Conservation (phyloP, 1,140 invertebrate genomes). For the Philopotamus ludificatus region DNA sequence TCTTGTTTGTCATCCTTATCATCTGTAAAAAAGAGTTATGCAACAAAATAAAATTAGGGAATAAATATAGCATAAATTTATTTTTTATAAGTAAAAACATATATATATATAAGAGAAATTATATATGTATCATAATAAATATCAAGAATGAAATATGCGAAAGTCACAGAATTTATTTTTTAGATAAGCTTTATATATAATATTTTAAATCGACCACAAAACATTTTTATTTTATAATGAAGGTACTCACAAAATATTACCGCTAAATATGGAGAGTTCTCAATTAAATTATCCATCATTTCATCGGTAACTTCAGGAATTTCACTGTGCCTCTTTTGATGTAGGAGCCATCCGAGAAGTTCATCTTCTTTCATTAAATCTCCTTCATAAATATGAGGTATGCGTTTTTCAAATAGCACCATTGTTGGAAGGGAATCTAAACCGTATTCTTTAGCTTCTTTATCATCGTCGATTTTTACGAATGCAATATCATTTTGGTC, state of each 20-base stretch:
- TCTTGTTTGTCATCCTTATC: constrained; percentile 89
- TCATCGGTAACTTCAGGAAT: constrained; percentile 91
- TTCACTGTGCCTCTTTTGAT: constrained; percentile 86
- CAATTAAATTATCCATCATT: constrained; percentile 91
- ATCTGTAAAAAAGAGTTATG: constrained; percentile 69
- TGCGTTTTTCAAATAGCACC: constrained; percentile 84
- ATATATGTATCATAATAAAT: constrained; percentile 25
- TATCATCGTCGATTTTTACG: constrained; percentile 87
- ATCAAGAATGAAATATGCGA: not conserved
- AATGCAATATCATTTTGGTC: constrained; percentile 90
- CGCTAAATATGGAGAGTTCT: constrained; percentile 73
- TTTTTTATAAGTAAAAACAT: not conserved
- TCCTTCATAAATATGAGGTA: constrained; percentile 87
- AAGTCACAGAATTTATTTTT: not conserved
- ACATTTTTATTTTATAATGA: too few relatives aligned
- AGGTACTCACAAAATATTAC: constrained; percentile 79
- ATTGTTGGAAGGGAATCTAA: constrained; percentile 78
- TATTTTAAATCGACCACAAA: constrained; percentile 20
- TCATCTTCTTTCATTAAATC: constrained; percentile 91
- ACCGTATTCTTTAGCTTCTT: constrained; percentile 87
- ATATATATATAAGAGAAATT: not conserved
- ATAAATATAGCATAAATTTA: too few relatives aligned
- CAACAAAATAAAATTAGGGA: too few relatives aligned
- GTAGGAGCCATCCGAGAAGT: constrained; percentile 82
- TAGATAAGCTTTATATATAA: not conserved